phyloP scores from a whole-genome alignment of 2,113 vertebrate genomes.

The Chauna torquata region DNA sequence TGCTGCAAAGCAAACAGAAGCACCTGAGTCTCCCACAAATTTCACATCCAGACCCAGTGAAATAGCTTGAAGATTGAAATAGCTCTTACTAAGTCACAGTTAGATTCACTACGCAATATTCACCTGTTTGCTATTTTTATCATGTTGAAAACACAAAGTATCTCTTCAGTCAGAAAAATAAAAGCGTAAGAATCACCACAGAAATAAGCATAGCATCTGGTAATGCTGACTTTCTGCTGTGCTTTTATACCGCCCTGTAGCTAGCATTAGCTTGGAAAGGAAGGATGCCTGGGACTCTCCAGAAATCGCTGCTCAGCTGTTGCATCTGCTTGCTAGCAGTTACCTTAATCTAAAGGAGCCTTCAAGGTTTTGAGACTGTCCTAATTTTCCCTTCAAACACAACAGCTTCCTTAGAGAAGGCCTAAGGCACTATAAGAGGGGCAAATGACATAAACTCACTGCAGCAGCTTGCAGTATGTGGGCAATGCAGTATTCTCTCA shows the following conservation, averaged over 20 bases:
- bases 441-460: not conserved
- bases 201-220: not conserved
- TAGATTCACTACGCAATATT: not conserved
- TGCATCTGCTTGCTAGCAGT: not conserved
- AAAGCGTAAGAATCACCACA: not conserved
- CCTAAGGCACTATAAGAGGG: not conserved
- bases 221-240: not conserved
- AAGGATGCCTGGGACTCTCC: not conserved
- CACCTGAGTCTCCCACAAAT: fast-evolving
- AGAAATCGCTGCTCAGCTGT: not conserved
- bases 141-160: not conserved
- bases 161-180: not conserved
- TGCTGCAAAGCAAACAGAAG: not conserved
- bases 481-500: not conserved
- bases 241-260: not conserved
- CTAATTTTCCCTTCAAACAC: not conserved
- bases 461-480: not conserved
- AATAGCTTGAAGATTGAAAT: not conserved
- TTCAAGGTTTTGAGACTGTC: not conserved
- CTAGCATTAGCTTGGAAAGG: not conserved
- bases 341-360: not conserved
- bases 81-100: not conserved
- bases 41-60: not conserved
- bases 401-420: not conserved
- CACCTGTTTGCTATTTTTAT: not conserved